Evolutionary conservation across 2,888 invertebrate species (phyloP), one percentile per base, ranked within the genome.

Genomic region (Chaitophorus viminalis): DNA sequence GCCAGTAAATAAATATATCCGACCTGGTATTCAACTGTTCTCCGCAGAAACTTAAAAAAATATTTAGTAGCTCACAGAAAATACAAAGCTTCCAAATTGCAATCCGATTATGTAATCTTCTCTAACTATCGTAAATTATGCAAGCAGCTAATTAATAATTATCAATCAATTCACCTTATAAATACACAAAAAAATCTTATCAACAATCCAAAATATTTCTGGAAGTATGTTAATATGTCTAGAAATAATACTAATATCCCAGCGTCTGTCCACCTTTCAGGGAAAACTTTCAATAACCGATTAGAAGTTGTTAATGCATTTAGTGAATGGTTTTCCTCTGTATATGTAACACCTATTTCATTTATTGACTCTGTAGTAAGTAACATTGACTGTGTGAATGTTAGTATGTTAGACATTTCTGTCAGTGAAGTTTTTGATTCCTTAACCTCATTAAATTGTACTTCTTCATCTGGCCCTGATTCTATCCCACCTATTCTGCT

Each of bases 151-250:
- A 76, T n/a, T 39, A 39, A 39, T 14, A 76, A 76, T n/a, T 76
- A n/a, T 76, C 17, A 52, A 29, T 76, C 76, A 14, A n/a, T 14
- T 46, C 76, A 76, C 14, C 76, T 76, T n/a, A 76, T 76, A 2
- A 3, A 76, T 1, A 46, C 18, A 17, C 52, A 76, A 52, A 29
- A 46, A 52, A 9, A 2, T 3, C 76, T 76, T n/a, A 76, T 52
- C 29, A 76, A 9, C 11, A 52, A 76, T 70, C 70, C 70, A 6
- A 70, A 70, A 25, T 70, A 70, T n/a, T 70, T 17, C n/a, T 70
- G 70, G 70, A 70, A 70, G 3, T 70, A 70, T n/a, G n/a, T 70
- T 70, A 70, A 70, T n/a, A 70, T 17, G n/a, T 70, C 39, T 76
- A 1, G 76, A 46, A 76, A 52, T n/a, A 76, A 29, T 76, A 29